Evolutionary conservation across 2,113 vertebrate species (phyloP).

Genomic region (Neopipo cinnamomea): DNA sequence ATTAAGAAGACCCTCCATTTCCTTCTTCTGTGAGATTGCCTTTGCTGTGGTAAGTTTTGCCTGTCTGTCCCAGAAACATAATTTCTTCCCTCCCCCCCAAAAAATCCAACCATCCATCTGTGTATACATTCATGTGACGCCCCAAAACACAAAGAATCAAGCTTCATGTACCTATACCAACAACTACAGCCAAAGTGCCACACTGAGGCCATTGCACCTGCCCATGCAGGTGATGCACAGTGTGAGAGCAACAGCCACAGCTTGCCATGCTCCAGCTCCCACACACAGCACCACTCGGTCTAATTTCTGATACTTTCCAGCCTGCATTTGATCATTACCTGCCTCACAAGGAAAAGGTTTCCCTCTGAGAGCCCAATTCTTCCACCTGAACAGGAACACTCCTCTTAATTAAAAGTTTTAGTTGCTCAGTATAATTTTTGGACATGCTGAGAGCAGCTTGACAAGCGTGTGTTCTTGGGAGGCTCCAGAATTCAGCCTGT

Average conservation of each 20-base stretch:
- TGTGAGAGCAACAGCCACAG: neutral
- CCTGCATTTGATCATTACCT: neutral
- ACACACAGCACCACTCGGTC: fast-evolving
- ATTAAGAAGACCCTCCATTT: neutral
- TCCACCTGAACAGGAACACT: neutral
- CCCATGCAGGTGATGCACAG: neutral
- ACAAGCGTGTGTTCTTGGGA: neutral
- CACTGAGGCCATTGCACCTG: neutral
- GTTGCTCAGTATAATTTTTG: neutral
- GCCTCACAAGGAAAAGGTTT: neutral
- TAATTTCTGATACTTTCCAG: neutral
- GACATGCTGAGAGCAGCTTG: neutral
- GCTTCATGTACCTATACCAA: neutral
- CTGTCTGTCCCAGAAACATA: neutral
- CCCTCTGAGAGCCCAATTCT: neutral
- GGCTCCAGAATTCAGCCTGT: neutral
- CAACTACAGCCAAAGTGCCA: neutral
- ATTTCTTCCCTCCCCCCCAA: neutral
- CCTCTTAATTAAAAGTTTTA: neutral
- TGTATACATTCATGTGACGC: neutral
- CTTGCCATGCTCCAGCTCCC: neutral
- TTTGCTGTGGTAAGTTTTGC: neutral
- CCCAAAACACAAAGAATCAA: neutral
- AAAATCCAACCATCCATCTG: neutral
- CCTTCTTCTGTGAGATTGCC: neutral